Percentiles rank a stretch among this genome's conserved stretches.
Evolutionary conservation across 2,113 vertebrate species (phyloP).

Genomic region (Gadus chalcogrammus): DNA sequence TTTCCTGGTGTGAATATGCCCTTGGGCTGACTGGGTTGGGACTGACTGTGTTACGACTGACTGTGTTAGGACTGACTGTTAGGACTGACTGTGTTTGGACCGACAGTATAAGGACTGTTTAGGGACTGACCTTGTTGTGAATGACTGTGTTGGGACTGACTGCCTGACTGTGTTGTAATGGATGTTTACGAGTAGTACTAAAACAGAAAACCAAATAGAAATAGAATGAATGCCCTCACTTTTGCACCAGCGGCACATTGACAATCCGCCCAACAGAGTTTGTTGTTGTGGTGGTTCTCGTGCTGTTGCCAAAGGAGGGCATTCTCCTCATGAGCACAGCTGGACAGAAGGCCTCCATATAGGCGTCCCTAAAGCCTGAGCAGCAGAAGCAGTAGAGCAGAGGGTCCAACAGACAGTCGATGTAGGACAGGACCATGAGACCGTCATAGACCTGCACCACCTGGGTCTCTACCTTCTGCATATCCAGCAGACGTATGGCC

Average conservation of each 20-base stretch:
- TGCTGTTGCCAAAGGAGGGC: background rate
- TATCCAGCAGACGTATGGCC: slow-evolving; percentile 70
- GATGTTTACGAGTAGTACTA: no score
- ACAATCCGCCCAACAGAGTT: background rate
- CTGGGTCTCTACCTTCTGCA: slow-evolving; percentile 16
- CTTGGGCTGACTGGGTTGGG: no score
- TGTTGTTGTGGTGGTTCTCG: background rate
- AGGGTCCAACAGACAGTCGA: slow-evolving; percentile 78
- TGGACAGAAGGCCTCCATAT: slow-evolving; percentile 60
- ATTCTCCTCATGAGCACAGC: slow-evolving; percentile 9
- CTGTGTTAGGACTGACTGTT: no score
- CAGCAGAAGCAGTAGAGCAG: slow-evolving; percentile 78
- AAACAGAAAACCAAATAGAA: no score
- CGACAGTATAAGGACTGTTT: no score
- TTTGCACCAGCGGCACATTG: background rate
- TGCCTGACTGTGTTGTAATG: no score
- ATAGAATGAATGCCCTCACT: background rate
- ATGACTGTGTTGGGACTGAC: no score
- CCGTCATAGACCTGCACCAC: slow-evolving; percentile 61
- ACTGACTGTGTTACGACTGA: no score
- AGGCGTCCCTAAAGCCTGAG: slow-evolving; percentile 70
- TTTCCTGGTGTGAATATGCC: no score
- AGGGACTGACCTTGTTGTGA: no score
- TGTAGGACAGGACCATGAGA: slow-evolving; percentile 73
- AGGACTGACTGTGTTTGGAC: no score